Evolutionary conservation across 2,113 vertebrate genomes (phyloP).

Genomic region (Oenanthe oenanthe): DNA sequence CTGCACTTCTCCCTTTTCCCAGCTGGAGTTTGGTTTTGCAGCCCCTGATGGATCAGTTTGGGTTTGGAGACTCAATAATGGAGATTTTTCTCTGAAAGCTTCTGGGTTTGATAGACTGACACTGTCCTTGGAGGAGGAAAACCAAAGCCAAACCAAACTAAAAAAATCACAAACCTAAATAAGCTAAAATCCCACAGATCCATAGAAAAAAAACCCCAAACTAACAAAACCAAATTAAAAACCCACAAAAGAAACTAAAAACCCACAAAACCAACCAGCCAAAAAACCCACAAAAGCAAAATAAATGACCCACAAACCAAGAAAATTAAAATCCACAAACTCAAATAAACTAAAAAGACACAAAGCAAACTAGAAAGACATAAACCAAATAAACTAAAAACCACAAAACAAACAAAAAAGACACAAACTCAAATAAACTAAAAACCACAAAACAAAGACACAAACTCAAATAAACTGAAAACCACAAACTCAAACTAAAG

Average conservation of each 20-base stretch:
- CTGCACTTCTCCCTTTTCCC: not conserved
- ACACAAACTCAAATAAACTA: not conserved
- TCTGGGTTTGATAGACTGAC: not conserved
- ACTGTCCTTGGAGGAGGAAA: accelerated
- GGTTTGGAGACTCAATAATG: accelerated
- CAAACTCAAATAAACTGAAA: not conserved
- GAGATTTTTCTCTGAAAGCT: not conserved
- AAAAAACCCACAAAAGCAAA: not conserved
- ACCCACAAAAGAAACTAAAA: not conserved
- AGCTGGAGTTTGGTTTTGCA: not conserved
- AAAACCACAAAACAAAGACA: not conserved
- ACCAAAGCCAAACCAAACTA: not conserved
- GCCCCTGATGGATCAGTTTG: not conserved
- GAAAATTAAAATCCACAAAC: not conserved
- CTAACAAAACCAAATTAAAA: not conserved
- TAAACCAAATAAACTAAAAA: not conserved
- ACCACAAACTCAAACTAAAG: too few relatives aligned
- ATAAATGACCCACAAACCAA: too few relatives aligned
- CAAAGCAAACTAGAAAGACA: not conserved
- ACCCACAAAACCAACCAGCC: not conserved
- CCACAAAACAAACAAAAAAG: not conserved
- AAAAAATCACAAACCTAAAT: not conserved
- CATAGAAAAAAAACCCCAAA: not conserved
- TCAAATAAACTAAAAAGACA: not conserved
- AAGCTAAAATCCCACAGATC: not conserved